A percentile compares a stretch with the other conserved stretches of the same genome.
These are phyloP conservation scores for Dugesia japonica DNA, from an alignment of 2,888 invertebrate species.

Conservation along the genomic window DNA sequence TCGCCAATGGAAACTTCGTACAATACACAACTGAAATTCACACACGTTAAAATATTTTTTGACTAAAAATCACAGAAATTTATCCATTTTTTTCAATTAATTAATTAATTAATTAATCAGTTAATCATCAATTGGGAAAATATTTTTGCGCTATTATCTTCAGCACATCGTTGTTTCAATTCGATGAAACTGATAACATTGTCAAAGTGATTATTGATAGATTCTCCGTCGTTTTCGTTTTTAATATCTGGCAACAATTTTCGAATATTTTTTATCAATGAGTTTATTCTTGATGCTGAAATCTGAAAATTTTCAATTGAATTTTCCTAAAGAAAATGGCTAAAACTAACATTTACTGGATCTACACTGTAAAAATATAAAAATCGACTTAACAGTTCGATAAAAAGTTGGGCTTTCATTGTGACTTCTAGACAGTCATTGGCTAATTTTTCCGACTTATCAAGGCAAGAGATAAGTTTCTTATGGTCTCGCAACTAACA, in stretches of 20 bases:
- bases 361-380: constrained; percentile 78
- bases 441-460: constrained; percentile 80
- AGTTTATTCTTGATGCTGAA: constrained; percentile 55
- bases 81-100: background rate
- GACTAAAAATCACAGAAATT: constrained; percentile 14
- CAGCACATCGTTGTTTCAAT: background rate
- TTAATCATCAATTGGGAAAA: background rate
- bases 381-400: constrained; percentile 80
- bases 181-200: constrained; percentile 39
- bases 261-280: constrained; percentile 72
- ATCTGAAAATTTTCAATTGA: constrained; percentile 53
- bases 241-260: constrained; percentile 83
- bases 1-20: background rate
- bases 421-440: constrained; percentile 91
- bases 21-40: background rate
- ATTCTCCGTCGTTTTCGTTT: constrained; percentile 81
- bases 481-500: constrained; percentile 68
- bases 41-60: background rate
- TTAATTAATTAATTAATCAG: background rate
- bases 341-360: constrained; percentile 56
- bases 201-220: constrained; percentile 81
- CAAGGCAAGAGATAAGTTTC: constrained; percentile 77
- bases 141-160: too few species aligned
- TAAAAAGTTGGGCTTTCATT: constrained; percentile 83
- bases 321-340: background rate